These are phyloP conservation scores for Limonius californicus DNA, from an alignment of 1,140 invertebrate species.

Conservation along the genomic window DNA sequence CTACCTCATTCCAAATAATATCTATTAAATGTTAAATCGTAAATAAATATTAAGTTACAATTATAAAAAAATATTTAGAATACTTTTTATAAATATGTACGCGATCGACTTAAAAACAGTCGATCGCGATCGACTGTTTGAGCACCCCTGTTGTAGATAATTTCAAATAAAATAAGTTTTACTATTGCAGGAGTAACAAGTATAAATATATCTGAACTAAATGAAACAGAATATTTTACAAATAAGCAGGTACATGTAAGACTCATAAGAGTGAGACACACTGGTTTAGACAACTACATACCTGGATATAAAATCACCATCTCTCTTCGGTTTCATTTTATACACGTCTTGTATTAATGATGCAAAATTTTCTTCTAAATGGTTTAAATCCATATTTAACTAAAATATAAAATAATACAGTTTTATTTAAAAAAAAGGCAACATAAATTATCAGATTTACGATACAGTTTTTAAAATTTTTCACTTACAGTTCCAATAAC, in stretches of 20 bases:
- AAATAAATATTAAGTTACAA: too few species aligned
- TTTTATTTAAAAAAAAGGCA: background rate
- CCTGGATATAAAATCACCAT: slow-evolving; percentile 65
- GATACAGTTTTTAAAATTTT: slow-evolving; percentile 10
- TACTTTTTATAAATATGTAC: too few species aligned
- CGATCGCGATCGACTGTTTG: too few species aligned
- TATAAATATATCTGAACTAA: too few species aligned
- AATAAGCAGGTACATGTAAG: background rate
- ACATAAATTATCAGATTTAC: background rate
- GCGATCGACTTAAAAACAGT: too few species aligned
- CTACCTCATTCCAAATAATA: too few species aligned
- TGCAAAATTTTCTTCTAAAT: slow-evolving; percentile 69
- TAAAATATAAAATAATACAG: slow-evolving; percentile 44
- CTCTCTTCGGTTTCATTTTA: slow-evolving; percentile 56
- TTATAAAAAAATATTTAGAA: too few species aligned
- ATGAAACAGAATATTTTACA: too few species aligned
- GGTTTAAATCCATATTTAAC: slow-evolving; percentile 65
- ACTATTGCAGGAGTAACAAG: too few species aligned
- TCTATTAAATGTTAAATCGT: too few species aligned
- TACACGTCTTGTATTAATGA: slow-evolving; percentile 61
- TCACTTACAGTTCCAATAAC: slow-evolving; percentile 63
- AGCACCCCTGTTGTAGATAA: too few species aligned
- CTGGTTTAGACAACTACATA: slow-evolving; percentile 42
- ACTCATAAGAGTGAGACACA: slow-evolving; percentile 13
- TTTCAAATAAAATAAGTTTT: too few species aligned